These are phyloP conservation scores for Poeciliopsis retropinna DNA, from an alignment of 2,113 vertebrate genomes.

Conservation along the genomic window DNA sequence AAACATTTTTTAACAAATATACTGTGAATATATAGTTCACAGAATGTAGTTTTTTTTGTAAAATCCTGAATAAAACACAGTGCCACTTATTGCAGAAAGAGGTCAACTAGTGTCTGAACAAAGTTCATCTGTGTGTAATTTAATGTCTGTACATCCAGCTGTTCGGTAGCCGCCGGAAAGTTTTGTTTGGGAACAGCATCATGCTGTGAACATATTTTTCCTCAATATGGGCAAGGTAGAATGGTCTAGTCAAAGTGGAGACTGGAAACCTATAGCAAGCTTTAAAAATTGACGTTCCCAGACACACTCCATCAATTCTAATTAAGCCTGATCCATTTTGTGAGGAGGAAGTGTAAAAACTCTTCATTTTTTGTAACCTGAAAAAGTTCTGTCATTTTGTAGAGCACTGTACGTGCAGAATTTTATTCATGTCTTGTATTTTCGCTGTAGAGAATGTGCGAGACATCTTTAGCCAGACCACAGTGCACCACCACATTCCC, in stretches of 20 bases:
- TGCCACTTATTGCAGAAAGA: no score
- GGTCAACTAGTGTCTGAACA: no score
- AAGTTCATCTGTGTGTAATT: no score
- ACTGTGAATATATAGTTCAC: no score
- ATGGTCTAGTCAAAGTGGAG: neutral
- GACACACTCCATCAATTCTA: neutral
- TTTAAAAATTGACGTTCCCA: neutral
- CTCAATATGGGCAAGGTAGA: no score
- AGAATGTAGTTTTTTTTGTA: no score
- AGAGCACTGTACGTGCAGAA: neutral
- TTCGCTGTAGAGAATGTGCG: conserved; percentile 89
- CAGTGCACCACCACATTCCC: conserved; percentile 96
- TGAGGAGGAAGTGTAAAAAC: no score
- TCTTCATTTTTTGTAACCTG: neutral
- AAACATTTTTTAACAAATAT: no score
- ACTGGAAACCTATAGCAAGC: no score
- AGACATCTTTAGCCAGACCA: conserved; percentile 97
- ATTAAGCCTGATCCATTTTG: neutral
- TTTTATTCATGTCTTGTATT: neutral
- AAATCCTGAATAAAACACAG: no score
- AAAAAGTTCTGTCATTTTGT: neutral
- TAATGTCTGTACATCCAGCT: no score
- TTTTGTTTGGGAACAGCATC: neutral
- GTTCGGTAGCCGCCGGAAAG: no score
- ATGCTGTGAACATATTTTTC: neutral